Evolutionary conservation across 2,797 vertebrate species (phyloP).

Genomic region (Peromyscus melanophrys): DNA sequence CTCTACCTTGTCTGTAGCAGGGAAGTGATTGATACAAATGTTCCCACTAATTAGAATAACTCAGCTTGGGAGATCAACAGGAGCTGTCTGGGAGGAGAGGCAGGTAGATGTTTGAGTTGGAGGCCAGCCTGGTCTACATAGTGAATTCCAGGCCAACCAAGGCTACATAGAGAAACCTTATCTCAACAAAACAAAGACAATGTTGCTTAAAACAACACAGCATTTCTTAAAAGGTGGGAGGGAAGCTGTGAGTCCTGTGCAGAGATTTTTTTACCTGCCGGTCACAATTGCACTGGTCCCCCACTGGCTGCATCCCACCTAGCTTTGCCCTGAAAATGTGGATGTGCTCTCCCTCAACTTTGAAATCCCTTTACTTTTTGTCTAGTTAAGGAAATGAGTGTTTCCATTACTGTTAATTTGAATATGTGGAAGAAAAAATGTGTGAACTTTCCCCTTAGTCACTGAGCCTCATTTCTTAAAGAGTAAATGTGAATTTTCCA

Average conservation of each 20-base stretch:
- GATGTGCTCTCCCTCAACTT: constrained; percentile 57
- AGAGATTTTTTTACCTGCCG: constrained; percentile 23
- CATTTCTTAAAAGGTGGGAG: not conserved
- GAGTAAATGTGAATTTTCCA: constrained; percentile 54
- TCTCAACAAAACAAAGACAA: not conserved
- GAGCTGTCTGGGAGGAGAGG: not conserved
- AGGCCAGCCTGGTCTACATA: not conserved
- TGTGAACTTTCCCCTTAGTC: not conserved
- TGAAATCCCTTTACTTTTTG: constrained; percentile 62
- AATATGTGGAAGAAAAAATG: constrained; percentile 62
- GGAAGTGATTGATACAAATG: not conserved
- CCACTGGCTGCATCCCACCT: constrained; percentile 4
- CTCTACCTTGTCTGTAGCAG: not conserved
- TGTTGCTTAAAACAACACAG: not conserved
- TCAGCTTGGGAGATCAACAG: not conserved
- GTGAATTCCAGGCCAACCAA: not conserved
- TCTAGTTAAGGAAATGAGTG: constrained; percentile 19
- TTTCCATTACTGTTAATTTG: constrained; percentile 71
- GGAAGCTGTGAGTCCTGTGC: not conserved
- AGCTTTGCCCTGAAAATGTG: constrained; percentile 56
- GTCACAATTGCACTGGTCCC: not conserved
- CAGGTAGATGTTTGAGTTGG: not conserved
- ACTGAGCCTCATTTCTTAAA: constrained; percentile 73
- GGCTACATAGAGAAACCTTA: not conserved
- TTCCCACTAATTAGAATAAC: constrained; percentile 27